Conservation (phyloP, 2,113 vertebrate species). For the Pseudorhombus dupliciocellatus region DNA sequence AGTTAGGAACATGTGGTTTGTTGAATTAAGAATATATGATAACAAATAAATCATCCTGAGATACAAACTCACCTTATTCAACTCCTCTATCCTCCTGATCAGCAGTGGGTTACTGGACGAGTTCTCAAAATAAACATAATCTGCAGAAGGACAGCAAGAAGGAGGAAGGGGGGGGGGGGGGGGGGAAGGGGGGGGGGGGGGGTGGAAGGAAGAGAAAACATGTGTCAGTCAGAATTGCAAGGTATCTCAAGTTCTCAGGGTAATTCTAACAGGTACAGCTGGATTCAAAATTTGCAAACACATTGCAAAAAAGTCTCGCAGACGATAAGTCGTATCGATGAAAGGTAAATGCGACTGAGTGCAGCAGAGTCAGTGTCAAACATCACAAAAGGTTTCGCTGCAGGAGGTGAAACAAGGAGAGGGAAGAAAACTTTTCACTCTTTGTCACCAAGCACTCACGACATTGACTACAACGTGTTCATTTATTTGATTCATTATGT, state of each 20-base stretch:
- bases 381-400: background rate
- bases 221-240: constrained; percentile 26
- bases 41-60: background rate
- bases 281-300: background rate
- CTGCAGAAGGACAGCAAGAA: constrained; percentile 63
- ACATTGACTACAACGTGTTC: too few relatives aligned
- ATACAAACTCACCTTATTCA: constrained; percentile 83
- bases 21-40: too few relatives aligned
- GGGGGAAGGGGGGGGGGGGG: background rate
- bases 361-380: background rate
- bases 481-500: too few relatives aligned
- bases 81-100: constrained; percentile 87
- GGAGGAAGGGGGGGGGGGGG: background rate
- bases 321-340: background rate
- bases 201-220: constrained; percentile 9
- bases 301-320: too few relatives aligned
- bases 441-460: too few relatives aligned
- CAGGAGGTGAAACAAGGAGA: background rate
- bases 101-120: constrained; percentile 88
- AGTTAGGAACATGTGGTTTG: background rate
- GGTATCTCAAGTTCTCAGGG: constrained; percentile 34
- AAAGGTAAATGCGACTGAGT: background rate
- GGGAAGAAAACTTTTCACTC: background rate
- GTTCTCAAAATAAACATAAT: constrained; percentile 89
- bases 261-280: constrained; percentile 9